phyloP scores from a whole-genome alignment of 1,140 invertebrate genomes.

The Drosophila suzukii region DNA sequence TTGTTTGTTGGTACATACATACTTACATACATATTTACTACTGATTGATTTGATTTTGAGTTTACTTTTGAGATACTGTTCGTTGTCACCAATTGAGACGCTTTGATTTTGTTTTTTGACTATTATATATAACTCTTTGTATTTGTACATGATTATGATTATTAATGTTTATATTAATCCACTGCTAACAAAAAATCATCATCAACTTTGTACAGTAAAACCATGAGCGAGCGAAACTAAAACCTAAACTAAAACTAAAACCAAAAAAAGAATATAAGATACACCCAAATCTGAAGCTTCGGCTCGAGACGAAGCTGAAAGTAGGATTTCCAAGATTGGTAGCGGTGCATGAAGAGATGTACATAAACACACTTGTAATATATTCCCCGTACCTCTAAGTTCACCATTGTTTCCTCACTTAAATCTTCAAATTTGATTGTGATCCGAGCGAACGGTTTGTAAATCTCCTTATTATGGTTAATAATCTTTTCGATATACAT shows the following conservation, averaged over 20 bases:
- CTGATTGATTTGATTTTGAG: constrained; percentile 53
- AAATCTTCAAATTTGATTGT: constrained; percentile 43
- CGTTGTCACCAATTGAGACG: constrained; percentile 76
- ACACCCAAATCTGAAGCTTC: constrained; percentile 32
- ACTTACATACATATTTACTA: constrained; percentile 61
- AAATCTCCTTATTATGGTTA: constrained; percentile 49
- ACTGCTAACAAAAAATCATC: constrained; percentile 74
- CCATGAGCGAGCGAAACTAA: constrained; percentile 55
- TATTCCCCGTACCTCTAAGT: constrained; percentile 37
- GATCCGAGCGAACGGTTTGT: constrained; percentile 52
- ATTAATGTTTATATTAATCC: constrained; percentile 79
- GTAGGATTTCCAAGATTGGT: constrained; percentile 66
- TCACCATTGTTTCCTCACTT: constrained; percentile 29
- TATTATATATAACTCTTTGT: constrained; percentile 69
- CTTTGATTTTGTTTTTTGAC: constrained; percentile 69
- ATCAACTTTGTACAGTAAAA: constrained; percentile 73
- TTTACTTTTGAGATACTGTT: constrained; percentile 67
- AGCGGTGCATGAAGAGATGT: constrained; percentile 52
- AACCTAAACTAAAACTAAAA: constrained; percentile 29
- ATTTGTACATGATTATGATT: constrained; percentile 78
- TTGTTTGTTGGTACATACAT: constrained; percentile 70
- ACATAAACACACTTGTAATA: constrained; percentile 54
- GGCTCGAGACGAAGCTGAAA: constrained; percentile 49
- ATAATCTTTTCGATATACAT: constrained; percentile 36
- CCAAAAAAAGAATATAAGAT: constrained; percentile 5